These are phyloP conservation scores for crab-eating macaque (Macaca fascicularis) DNA, from an alignment of 2,113 vertebrate species.

Conservation along the genomic window T2T-MFA8v1.1 NC_088377.1:32649001-32649500, in stretches of 20 bases:
- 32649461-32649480: no score
- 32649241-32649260: background rate
- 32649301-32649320: background rate
- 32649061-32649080: background rate
- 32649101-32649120: background rate
- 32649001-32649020: background rate
- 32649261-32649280: background rate
- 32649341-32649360: background rate
- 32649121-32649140: background rate
- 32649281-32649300: background rate
- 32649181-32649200: background rate
- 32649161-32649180: background rate
- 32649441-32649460: no score
- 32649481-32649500: no score
- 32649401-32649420: background rate
- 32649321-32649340: background rate
- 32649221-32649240: background rate
- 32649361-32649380: background rate
- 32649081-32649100: background rate
- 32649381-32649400: background rate
- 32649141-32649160: background rate
- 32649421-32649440: background rate
- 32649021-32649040: background rate
- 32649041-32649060: background rate
- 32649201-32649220: slow-evolving; percentile 22